These are phyloP conservation scores for Leuciscus idus DNA, from an alignment of 2,113 vertebrate genomes.

Conservation along the genomic window DNA sequence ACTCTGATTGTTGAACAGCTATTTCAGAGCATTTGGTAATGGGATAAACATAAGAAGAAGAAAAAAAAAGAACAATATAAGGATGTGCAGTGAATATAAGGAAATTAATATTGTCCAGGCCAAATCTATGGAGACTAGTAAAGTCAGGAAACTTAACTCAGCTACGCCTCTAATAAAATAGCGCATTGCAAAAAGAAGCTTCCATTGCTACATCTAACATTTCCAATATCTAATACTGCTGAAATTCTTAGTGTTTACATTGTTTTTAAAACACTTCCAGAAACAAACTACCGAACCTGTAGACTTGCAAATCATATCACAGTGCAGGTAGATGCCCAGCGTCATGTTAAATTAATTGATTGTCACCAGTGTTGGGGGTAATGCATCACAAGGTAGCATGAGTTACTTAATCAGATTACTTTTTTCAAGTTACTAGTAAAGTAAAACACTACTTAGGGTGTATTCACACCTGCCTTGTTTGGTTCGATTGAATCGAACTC, in stretches of 20 bases:
- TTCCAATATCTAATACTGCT: too few relatives aligned
- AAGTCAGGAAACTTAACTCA: not conserved
- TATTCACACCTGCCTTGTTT: too few relatives aligned
- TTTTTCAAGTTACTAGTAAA: too few relatives aligned
- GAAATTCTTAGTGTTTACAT: not conserved
- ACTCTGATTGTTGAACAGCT: not conserved
- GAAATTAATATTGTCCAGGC: constrained; percentile 7
- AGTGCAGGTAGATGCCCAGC: too few relatives aligned
- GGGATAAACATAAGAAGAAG: not conserved
- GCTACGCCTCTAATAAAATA: not conserved
- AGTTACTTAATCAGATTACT: too few relatives aligned
- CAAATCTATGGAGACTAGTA: not conserved
- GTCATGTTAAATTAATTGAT: too few relatives aligned
- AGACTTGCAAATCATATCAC: not conserved
- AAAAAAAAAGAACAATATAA: constrained; percentile 44
- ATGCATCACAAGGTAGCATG: too few relatives aligned
- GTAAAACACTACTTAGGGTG: too few relatives aligned
- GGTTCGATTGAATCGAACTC: too few relatives aligned
- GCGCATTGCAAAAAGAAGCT: not conserved
- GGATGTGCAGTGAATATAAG: constrained; percentile 45
- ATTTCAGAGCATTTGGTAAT: not conserved
- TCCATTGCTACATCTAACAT: not conserved
- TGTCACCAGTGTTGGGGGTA: too few relatives aligned
- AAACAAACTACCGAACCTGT: not conserved
- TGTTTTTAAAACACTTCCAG: not conserved